Evolutionary conservation across 2,113 vertebrate species (phyloP).

Genomic region (Brachyhypopomus gauderio): DNA sequence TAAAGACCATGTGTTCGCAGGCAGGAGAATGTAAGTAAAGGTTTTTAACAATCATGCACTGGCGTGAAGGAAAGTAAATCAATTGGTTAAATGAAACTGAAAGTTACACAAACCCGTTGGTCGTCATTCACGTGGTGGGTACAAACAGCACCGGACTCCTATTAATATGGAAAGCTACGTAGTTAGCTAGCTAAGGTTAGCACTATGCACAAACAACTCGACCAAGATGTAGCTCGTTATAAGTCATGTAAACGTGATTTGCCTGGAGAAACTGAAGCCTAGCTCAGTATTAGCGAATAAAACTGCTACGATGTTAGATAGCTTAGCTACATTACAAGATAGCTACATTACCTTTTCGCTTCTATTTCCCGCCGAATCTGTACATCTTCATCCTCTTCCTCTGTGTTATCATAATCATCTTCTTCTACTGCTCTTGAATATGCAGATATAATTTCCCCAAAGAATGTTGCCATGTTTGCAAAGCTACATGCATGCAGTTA

Average conservation of each 20-base stretch:
- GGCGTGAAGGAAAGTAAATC: background rate
- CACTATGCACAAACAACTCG: too few relatives aligned
- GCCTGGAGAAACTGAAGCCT: too few relatives aligned
- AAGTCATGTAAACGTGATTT: too few relatives aligned
- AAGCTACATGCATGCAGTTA: too few relatives aligned
- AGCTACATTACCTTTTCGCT: slow-evolving; percentile 57
- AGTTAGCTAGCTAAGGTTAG: background rate
- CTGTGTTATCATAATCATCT: slow-evolving; percentile 69
- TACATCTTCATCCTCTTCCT: slow-evolving; percentile 68
- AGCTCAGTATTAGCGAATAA: too few relatives aligned
- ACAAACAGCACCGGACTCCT: too few relatives aligned
- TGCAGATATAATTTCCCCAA: slow-evolving; percentile 75
- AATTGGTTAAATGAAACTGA: slow-evolving; percentile 33
- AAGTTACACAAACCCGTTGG: background rate
- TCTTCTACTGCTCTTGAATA: slow-evolving; percentile 77
- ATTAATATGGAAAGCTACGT: background rate
- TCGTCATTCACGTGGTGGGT: background rate
- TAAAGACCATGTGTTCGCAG: too few relatives aligned
- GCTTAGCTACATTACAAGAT: background rate
- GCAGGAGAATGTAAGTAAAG: too few relatives aligned
- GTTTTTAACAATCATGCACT: too few relatives aligned
- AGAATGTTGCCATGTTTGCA: slow-evolving; percentile 76
- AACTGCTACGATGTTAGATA: too few relatives aligned
- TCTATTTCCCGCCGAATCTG: slow-evolving; percentile 72
- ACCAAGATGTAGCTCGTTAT: too few relatives aligned